Evolutionary conservation across 1,140 invertebrate genomes (phyloP), one percentile per base, ranked within the genome.

Genomic region (Calephelis nemesis): DNA sequence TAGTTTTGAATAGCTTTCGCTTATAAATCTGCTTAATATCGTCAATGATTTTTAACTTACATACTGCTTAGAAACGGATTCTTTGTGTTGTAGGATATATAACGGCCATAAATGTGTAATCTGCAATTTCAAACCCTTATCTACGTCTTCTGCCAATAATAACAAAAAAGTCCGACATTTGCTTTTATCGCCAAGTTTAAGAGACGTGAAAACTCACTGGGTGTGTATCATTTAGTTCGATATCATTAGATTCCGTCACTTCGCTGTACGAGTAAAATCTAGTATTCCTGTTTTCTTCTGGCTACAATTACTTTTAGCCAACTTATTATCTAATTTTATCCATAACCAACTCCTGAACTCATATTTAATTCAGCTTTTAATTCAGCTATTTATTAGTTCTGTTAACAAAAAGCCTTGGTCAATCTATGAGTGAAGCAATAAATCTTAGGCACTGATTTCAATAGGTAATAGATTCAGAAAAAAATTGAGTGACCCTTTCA

Each of bases 321-420:
- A 11, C 52, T 58, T 58, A 58, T 58, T 58, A 8, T 39, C 19
- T 58, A 58, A 30, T 30, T 10, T 12, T 58, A 45, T 45, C 8
- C 8, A 11, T 58, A 58, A 58, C 19, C 6, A 39, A 15, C 52
- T 58, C 13, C 19, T 58, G 52, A 19, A 58, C 10, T 11, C 52
- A 58, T 30, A 39, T 58, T 58, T 30, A 39, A 30, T 30, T 58
- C 8, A n/a, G 52, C 9, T 58, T 58, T 30, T 5, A 58, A 39
- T 58, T 58, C 30, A 11, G 30, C 52, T 19, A 58, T 58, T 58
- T 58, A 39, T 58, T 12, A 7, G 10, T 54, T 54, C 50, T 5
- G 7, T 5, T 58, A 58, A 58, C 52, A 39, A 30, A 58, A 72
- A 72, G 48, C 39, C 64, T 66, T 65, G 67, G 67, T 72, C 71